A percentile compares a stretch with the other conserved stretches of the same genome.
phyloP scores from a whole-genome alignment of 2,113 vertebrate genomes.

The Saguinus midas region DNA sequence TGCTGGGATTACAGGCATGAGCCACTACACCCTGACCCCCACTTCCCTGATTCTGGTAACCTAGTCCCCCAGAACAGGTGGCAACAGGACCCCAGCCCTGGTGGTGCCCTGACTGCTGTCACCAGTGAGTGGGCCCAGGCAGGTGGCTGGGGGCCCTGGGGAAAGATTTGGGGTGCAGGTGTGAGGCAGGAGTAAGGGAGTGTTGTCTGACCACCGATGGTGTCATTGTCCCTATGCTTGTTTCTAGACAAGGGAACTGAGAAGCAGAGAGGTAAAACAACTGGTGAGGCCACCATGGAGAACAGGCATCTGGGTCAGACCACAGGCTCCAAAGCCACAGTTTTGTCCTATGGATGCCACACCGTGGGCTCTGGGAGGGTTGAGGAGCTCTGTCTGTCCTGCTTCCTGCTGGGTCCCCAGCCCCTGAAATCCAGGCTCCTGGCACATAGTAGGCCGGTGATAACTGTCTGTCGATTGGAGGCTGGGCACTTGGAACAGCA shows the following conservation, averaged over 20 bases:
- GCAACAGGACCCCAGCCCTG: too few species aligned
- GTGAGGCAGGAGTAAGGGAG: not conserved
- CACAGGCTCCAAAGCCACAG: not conserved
- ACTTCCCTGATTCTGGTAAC: not conserved
- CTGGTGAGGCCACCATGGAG: not conserved
- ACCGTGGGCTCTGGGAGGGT: not conserved
- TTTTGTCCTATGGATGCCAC: not conserved
- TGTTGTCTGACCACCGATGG: not conserved
- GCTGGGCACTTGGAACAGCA: not conserved
- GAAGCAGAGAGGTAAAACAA: not conserved
- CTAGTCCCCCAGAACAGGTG: not conserved
- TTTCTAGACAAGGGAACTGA: not conserved
- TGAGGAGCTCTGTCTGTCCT: not conserved
- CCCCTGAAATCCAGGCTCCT: not conserved
- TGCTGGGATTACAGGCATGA: too few species aligned
- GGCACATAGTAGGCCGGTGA: not conserved
- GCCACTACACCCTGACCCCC: too few species aligned
- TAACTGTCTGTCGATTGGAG: not conserved
- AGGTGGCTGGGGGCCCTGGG: too few species aligned
- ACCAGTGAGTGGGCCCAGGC: too few species aligned
- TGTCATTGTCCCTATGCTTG: not conserved
- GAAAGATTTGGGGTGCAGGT: not conserved
- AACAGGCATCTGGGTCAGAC: not conserved
- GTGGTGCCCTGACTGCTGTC: too few species aligned
- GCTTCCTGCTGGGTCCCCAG: not conserved